Evolutionary conservation across 2,888 invertebrate genomes (phyloP).

Genomic region (Drosophila buzzatii): DNA sequence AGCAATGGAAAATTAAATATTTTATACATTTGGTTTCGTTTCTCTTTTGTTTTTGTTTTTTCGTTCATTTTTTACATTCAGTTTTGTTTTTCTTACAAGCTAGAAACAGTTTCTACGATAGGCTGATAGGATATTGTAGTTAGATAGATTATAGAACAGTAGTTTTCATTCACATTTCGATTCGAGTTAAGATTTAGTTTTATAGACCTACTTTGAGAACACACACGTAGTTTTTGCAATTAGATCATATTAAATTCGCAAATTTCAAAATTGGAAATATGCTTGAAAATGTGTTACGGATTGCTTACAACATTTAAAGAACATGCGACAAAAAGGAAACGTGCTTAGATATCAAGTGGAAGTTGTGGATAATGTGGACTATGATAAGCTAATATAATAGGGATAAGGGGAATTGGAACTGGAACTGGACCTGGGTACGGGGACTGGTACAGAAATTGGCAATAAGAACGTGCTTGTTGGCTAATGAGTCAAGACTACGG

Average conservation of each 20-base stretch:
- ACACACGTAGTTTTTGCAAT: conserved; percentile 59
- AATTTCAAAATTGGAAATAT: conserved; percentile 23
- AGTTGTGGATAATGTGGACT: neutral
- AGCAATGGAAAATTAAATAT: conserved; percentile 41
- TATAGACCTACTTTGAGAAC: conserved; percentile 68
- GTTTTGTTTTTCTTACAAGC: conserved; percentile 52
- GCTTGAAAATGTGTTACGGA: conserved; percentile 27
- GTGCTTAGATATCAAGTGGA: conserved; percentile 28
- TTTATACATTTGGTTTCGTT: conserved; percentile 61
- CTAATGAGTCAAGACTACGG: conserved; percentile 4
- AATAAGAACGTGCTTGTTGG: conserved; percentile 25
- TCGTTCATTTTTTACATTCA: conserved; percentile 45
- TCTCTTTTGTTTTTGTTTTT: neutral
- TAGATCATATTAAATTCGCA: conserved; percentile 16
- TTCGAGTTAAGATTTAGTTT: conserved; percentile 32
- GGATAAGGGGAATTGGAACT: conserved; percentile 10
- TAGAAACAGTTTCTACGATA: conserved; percentile 66
- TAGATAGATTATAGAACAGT: conserved; percentile 39
- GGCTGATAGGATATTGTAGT: conserved; percentile 46
- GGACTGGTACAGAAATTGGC: neutral
- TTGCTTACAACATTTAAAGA: conserved; percentile 37
- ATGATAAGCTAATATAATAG: neutral
- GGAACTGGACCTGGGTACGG: conserved; percentile 12
- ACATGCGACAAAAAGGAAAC: conserved; percentile 41
- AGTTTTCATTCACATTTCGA: conserved; percentile 56